phyloP scores from a whole-genome alignment of 2,113 vertebrate genomes.

The Synchiropus splendidus region DNA sequence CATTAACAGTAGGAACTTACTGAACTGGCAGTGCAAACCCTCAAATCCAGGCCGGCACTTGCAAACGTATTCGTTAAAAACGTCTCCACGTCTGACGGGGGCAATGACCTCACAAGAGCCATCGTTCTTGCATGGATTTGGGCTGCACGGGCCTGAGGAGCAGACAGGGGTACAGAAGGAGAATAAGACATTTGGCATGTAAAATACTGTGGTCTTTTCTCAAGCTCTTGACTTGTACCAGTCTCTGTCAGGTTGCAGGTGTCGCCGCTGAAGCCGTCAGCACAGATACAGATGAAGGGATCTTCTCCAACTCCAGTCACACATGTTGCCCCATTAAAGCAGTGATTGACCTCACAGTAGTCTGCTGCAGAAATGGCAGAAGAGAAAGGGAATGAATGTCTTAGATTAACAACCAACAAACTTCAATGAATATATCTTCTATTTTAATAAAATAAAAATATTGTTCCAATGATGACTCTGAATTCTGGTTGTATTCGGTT shows the following conservation, averaged over 20 bases:
- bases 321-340: constrained; percentile 86
- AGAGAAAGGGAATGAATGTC: background rate
- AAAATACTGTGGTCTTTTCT: too few species aligned
- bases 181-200: background rate
- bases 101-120: constrained; percentile 68
- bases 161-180: background rate
- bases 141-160: constrained; percentile 76
- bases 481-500: too few species aligned
- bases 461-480: too few species aligned
- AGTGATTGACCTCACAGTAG: constrained; percentile 76
- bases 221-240: constrained; percentile 56
- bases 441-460: too few species aligned
- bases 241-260: constrained; percentile 81
- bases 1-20: constrained; percentile 63
- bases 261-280: constrained; percentile 77
- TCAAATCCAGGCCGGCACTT: constrained; percentile 73
- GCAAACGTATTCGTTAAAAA: constrained; percentile 82
- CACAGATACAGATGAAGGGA: constrained; percentile 83
- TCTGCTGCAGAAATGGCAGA: constrained; percentile 66
- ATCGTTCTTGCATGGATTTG: constrained; percentile 82
- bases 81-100: constrained; percentile 71
- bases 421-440: too few species aligned
- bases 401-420: too few species aligned
- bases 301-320: constrained; percentile 66
- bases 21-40: constrained; percentile 83